Percentiles rank a stretch among this genome's conserved stretches.
phyloP scores from a whole-genome alignment of 2,113 vertebrate species.

The Chascanopsetta lugubris region DNA sequence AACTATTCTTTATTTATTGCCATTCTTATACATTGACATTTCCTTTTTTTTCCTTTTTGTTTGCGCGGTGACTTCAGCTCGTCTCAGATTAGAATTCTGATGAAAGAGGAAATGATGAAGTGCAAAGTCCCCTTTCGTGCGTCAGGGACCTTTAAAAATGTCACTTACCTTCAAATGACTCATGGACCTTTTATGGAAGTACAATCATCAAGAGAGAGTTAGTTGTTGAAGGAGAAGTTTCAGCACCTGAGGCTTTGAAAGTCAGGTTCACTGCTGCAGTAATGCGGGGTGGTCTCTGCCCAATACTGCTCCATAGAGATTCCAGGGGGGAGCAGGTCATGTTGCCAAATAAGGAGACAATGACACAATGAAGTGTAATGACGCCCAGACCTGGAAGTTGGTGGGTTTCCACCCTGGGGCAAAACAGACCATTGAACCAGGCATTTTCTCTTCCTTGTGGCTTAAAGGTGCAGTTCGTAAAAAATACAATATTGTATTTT shows the following conservation, averaged over 20 bases:
- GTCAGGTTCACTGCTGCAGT: constrained; percentile 10
- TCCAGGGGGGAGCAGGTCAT: background rate
- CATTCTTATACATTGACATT: no score
- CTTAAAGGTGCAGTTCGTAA: no score
- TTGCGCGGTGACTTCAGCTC: background rate
- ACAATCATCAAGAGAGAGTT: background rate
- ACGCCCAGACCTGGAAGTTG: constrained; percentile 10
- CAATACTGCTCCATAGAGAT: background rate
- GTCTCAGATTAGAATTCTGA: background rate
- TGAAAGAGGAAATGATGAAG: background rate
- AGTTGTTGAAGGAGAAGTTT: constrained; percentile 4
- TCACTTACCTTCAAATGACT: constrained; percentile 2
- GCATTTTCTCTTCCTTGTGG: no score
- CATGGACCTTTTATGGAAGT: background rate
- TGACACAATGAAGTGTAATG: constrained; percentile 8
- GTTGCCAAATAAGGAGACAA: constrained; percentile 17
- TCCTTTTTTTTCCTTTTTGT: no score
- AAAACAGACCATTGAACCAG: no score
- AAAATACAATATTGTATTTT: no score
- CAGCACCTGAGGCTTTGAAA: constrained; percentile 1
- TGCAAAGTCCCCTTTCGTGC: background rate
- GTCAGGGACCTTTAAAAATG: no score
- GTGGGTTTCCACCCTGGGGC: background rate
- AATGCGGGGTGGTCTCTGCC: background rate
- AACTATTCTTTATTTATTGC: no score